Percentiles rank a stretch among this genome's conserved stretches.
Evolutionary conservation across 2,113 vertebrate genomes (phyloP).

Genomic region (Onychorhynchus coronatus): DNA sequence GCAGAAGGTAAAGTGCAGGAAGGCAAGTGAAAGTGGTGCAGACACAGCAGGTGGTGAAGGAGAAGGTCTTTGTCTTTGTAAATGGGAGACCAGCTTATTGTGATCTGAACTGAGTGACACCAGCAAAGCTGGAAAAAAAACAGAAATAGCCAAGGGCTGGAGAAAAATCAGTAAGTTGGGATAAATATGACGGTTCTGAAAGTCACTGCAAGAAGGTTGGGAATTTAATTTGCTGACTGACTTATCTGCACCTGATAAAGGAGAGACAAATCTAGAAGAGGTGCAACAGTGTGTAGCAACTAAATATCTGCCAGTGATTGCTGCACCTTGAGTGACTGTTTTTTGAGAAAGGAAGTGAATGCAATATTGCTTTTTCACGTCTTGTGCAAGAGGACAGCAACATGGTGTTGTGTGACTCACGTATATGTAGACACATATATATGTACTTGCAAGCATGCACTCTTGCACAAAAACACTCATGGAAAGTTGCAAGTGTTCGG

Average conservation of each 20-base stretch:
- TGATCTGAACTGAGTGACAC: neutral
- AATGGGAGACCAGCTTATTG: neutral
- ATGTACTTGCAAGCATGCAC: no score
- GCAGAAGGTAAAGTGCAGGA: neutral
- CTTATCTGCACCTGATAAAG: neutral
- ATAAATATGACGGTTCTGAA: neutral
- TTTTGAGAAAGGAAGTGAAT: neutral
- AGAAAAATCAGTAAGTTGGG: neutral
- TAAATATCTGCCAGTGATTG: neutral
- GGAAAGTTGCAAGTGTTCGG: neutral
- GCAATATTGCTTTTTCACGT: neutral
- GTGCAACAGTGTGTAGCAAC: neutral
- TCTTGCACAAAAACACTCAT: neutral
- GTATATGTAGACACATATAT: fast-evolving
- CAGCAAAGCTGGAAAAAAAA: neutral
- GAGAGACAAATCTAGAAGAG: neutral
- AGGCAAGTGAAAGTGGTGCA: neutral
- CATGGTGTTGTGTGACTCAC: neutral
- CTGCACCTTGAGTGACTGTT: neutral
- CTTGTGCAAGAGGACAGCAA: neutral
- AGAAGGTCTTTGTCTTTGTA: neutral
- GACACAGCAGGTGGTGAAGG: neutral
- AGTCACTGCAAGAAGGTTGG: neutral
- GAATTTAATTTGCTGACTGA: neutral
- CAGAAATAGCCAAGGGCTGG: neutral